Base-by-base conservation (phyloP, 1,140 invertebrate species). In the Megalopta genalis region DNA sequence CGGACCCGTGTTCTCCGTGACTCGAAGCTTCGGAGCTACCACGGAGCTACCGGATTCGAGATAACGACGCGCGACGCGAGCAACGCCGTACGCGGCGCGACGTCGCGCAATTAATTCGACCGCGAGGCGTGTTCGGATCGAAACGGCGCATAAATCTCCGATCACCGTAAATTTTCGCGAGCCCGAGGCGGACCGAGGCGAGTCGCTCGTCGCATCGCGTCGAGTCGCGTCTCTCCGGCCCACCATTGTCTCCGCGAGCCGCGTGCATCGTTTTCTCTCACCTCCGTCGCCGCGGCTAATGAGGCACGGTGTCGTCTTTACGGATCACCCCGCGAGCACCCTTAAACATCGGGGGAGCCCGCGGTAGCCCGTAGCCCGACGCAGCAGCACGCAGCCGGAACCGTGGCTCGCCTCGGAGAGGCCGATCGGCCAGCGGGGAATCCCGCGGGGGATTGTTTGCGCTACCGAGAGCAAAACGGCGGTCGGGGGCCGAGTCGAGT, bases 241-340 rank as follows among this genome's bases (percentile, higher is more conserved):
- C 23, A 65, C 77, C 77, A 79, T 79, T 79, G 77, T 79, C 27
- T 69, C 27, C 49, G 6, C 46, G 46, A 12, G 18, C 46, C 7
- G 39, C 23, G 67, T 42, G 66, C 63, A 78, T 78, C 76, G 76
- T 78, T 78, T 78, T 65, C 68, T 78, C 76, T 81, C 73, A 77
- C 73, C 59, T 74, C n/a, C 25, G 18, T n/a, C 49, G 67, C 12
- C 49, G 46, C 63, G n/a, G 64, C 75, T 86, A 86, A 86, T 59
- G 80, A 82, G 73, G 66, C 70, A 73, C 69, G 42, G 66, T 83
- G 69, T 86, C 69, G 84, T 81, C 74, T 86, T 86, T 83, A 76
- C 77, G 77, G 69, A 86, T 86, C 84, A 83, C 77, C 81, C 77
- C 62, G 67, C 77, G 83, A 84, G 71, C 63, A 83, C 62, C 60